Base-by-base conservation (phyloP, 2,888 invertebrate species). In the Suillia variegata region DNA sequence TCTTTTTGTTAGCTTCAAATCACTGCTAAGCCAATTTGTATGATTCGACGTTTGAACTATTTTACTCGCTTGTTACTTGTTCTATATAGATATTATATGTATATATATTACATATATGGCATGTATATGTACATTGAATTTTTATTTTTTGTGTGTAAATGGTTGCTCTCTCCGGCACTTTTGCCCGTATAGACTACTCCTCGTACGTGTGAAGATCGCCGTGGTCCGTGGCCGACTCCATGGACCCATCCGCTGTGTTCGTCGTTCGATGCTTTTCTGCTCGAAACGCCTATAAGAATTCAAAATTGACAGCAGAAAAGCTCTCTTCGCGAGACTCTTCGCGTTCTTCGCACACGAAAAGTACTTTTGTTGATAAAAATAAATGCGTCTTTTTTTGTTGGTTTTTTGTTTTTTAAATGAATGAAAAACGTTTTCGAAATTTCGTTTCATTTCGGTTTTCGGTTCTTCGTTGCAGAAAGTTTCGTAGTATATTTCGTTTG, bases 191-290 rank as follows among this genome's bases (percentile, higher is more conserved):
- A 26, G 6, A 26, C 26, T 5, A 26, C 10, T 26, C 10, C 26
- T 5, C 6, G n/a, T 38, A 8, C 38, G 38, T 38, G 15, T n/a
- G n/a, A 26, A 5, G 26, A 26, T n/a, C n/a, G n/a, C n/a, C n/a
- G n/a, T n/a, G n/a, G n/a, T n/a, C n/a, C n/a, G n/a, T n/a, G n/a
- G n/a, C n/a, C 26, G 26, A 10, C 26, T 26, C 26, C 26, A 26
- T 26, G 26, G 26, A 38, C 3, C 67, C 70, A 70, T 59, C 65
- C 68, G 67, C 62, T 57, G 70, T 63, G 68, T 70, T 66, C 70
- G 68, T 67, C 67, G 70, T 66, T 67, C 68, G 63, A 70, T 70
- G 66, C 70, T 71, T 66, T 71, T 71, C 73, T 71, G 70, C n/a
- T n/a, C n/a, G n/a, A n/a, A 71, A 68, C 61, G 62, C 63, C 65